Conservation (phyloP, 2,888 invertebrate genomes). For the Bimastos eiseni region DNA sequence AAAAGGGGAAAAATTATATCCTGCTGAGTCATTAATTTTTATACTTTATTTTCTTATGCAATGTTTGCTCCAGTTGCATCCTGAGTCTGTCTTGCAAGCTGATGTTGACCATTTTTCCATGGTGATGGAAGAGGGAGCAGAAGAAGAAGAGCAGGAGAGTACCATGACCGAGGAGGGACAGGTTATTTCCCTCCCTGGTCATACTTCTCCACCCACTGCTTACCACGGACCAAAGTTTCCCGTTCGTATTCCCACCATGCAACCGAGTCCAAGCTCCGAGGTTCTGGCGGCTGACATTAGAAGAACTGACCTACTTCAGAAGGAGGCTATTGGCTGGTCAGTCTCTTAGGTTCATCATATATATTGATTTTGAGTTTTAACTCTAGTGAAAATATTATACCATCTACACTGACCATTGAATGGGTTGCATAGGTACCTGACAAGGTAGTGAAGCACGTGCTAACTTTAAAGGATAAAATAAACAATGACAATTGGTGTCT, state of each 20-base stretch:
- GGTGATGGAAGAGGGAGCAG: neutral
- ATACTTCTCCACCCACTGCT: slow-evolving; percentile 45
- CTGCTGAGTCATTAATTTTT: neutral
- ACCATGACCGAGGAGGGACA: slow-evolving; percentile 46
- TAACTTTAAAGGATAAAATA: too few species aligned
- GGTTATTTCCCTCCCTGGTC: slow-evolving; percentile 55
- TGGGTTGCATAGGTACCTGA: too few species aligned
- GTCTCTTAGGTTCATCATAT: slow-evolving; percentile 27
- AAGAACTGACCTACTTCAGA: slow-evolving; percentile 51
- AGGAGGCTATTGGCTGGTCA: slow-evolving; percentile 56
- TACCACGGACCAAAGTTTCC: slow-evolving; percentile 52
- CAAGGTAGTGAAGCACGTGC: too few species aligned
- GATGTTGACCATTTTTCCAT: neutral
- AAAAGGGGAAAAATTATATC: neutral
- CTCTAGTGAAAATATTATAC: too few species aligned
- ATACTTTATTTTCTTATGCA: neutral
- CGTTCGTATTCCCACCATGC: slow-evolving; percentile 40
- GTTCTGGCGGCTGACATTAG: slow-evolving; percentile 53
- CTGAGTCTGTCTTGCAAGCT: neutral
- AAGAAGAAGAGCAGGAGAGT: slow-evolving; percentile 45
- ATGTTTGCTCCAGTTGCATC: neutral
- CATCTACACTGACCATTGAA: too few species aligned
- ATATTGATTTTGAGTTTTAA: neutral
- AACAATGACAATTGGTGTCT: too few species aligned
- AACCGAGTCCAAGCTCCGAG: slow-evolving; percentile 45